phyloP scores from a whole-genome alignment of 1,140 invertebrate genomes.

The silkworm (Bombyx mori) region ASM3026992v2 NC_085111.1:14166501-14167000 shows the following conservation, averaged over 20 bases:
- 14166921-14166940: constrained; percentile 51
- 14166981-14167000: too few relatives aligned
- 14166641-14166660: neutral
- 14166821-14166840: constrained; percentile 30
- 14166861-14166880: constrained; percentile 70
- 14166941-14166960: too few relatives aligned
- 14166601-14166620: constrained; percentile 83
- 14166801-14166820: constrained; percentile 63
- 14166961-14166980: too few relatives aligned
- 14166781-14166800: constrained; percentile 82
- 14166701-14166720: constrained; percentile 74
- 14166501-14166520: constrained; percentile 76
- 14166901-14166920: constrained; percentile 72
- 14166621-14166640: constrained; percentile 75
- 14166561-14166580: constrained; percentile 78
- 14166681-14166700: neutral
- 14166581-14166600: constrained; percentile 92
- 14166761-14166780: constrained; percentile 80
- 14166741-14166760: constrained; percentile 77
- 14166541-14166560: constrained; percentile 74
- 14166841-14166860: constrained; percentile 51
- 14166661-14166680: constrained; percentile 1
- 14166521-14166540: constrained; percentile 80
- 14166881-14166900: constrained; percentile 69
- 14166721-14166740: constrained; percentile 81